phyloP scores from a whole-genome alignment of 1,140 invertebrate species.

The Zaprionus kolodkinae region DNA sequence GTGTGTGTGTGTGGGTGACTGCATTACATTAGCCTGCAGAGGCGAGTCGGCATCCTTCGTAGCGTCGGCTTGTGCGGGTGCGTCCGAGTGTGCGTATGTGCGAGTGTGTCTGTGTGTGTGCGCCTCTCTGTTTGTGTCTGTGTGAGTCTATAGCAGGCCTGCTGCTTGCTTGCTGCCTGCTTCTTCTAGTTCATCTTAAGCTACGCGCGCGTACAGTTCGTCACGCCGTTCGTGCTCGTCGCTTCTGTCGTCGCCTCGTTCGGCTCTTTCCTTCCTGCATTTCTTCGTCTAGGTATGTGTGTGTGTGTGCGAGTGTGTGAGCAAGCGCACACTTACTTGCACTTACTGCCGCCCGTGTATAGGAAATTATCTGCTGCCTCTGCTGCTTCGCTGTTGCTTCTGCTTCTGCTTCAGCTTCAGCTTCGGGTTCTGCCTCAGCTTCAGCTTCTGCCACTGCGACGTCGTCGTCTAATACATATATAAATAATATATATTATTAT shows the following conservation, averaged over 20 bases:
- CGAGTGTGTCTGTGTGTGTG: constrained; percentile 10
- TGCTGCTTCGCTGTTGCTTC: constrained; percentile 52
- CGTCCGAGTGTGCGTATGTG: constrained; percentile 13
- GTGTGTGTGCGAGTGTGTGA: constrained; percentile 54
- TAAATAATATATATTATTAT: constrained; percentile 84
- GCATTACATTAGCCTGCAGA: constrained; percentile 75
- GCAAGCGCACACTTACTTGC: constrained; percentile 80
- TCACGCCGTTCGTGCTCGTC: constrained; percentile 54
- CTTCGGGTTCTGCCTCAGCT: constrained; percentile 54
- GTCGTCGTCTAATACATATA: constrained; percentile 80
- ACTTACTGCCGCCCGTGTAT: constrained; percentile 74
- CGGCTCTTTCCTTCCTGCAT: constrained; percentile 64
- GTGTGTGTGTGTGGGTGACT: constrained; percentile 46
- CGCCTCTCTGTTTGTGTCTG: constrained; percentile 41
- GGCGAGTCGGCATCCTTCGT: constrained; percentile 42
- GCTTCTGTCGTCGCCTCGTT: constrained; percentile 42
- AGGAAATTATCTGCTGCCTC: constrained; percentile 80
- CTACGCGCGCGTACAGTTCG: constrained; percentile 78
- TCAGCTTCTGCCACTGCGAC: constrained; percentile 45
- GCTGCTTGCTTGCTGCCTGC: constrained; percentile 71
- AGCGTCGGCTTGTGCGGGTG: constrained; percentile 46
- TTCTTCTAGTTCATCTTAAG: constrained; percentile 84
- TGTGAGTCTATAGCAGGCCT: constrained; percentile 45
- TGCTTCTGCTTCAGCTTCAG: constrained; percentile 19
- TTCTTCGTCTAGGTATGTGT: constrained; percentile 70